Percentiles rank a stretch among this genome's conserved stretches.
Conservation (phyloP, 2,888 invertebrate genomes). For the Axea sp. region DNA sequence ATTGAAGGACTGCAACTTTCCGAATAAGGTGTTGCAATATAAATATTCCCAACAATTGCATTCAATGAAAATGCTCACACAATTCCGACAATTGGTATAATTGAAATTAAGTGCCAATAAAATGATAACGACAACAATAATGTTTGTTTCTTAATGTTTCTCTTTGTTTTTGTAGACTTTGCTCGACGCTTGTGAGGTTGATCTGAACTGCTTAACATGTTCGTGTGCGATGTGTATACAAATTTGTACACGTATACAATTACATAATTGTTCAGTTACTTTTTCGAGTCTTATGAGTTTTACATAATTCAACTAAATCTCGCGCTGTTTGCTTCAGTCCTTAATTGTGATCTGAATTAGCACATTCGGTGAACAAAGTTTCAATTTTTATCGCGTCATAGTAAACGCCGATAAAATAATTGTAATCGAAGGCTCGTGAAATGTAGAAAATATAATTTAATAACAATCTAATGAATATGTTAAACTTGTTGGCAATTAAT, state of each 20-base stretch:
- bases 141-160: constrained; percentile 53
- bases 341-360: too few relatives aligned
- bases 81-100: constrained; percentile 58
- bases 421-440: too few relatives aligned
- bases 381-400: too few relatives aligned
- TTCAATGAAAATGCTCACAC: constrained; percentile 59
- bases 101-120: constrained; percentile 61
- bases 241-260: constrained; percentile 9
- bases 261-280: constrained; percentile 30
- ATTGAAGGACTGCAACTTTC: too few relatives aligned
- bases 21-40: constrained; percentile 1
- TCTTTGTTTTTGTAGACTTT: constrained; percentile 62
- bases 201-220: constrained; percentile 24
- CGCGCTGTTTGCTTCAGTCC: too few relatives aligned
- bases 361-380: too few relatives aligned
- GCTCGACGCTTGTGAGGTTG: constrained; percentile 50
- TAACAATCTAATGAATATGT: too few relatives aligned
- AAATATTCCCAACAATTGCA: constrained; percentile 36
- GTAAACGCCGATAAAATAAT: too few relatives aligned
- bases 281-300: too few relatives aligned
- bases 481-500: too few relatives aligned
- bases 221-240: constrained; percentile 19
- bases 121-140: constrained; percentile 55
- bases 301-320: too few relatives aligned
- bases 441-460: too few relatives aligned